phyloP scores from a whole-genome alignment of 2,888 invertebrate species.

The Anorthoa munda region DNA sequence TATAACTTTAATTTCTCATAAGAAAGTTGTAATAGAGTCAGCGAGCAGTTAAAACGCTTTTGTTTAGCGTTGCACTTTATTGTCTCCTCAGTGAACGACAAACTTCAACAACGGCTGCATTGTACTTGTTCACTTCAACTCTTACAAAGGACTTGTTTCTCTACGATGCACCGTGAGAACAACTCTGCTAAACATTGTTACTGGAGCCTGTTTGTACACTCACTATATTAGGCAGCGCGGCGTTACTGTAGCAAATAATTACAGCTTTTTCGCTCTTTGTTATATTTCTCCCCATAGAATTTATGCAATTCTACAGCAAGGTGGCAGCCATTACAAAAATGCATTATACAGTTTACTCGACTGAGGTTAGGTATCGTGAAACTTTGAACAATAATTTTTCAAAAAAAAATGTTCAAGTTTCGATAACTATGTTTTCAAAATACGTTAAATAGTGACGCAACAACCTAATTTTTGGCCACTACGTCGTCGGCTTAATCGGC shows the following conservation, averaged over 20 bases:
- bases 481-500: too few species aligned
- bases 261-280: background rate
- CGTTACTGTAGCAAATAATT: constrained; percentile 5
- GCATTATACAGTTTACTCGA: too few species aligned
- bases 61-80: background rate
- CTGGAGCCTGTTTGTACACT: constrained; percentile 15
- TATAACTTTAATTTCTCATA: background rate
- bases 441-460: too few species aligned
- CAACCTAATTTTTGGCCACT: too few species aligned
- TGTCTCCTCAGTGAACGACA: constrained; percentile 3
- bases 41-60: background rate
- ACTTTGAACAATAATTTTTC: too few species aligned
- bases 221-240: constrained; percentile 10
- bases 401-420: too few species aligned
- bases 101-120: constrained; percentile 17
- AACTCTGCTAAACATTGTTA: constrained; percentile 36
- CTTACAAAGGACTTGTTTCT: background rate
- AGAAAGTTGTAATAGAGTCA: background rate
- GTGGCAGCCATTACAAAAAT: too few species aligned
- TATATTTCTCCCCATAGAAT: too few species aligned
- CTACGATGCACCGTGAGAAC: constrained; percentile 22
- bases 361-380: too few species aligned
- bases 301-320: too few species aligned
- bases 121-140: background rate
- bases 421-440: too few species aligned